Evolutionary conservation across 2,113 vertebrate species (phyloP).

Genomic region (Candoia aspera): DNA sequence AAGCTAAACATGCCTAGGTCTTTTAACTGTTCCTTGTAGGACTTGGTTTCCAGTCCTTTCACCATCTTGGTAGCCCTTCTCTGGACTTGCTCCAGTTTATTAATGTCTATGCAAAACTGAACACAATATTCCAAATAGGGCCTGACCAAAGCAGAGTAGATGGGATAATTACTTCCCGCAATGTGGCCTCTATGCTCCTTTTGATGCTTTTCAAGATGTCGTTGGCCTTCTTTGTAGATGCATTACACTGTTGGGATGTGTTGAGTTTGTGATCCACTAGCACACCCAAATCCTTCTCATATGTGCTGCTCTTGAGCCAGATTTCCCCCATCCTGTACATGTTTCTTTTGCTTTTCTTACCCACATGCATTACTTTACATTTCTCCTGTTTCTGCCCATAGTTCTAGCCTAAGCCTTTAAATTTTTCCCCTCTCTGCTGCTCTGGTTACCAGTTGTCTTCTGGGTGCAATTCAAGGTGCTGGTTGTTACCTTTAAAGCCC

Average conservation of each 20-base stretch:
- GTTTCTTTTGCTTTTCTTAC: not conserved
- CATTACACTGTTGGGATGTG: not conserved
- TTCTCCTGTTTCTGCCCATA: not conserved
- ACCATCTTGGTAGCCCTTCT: not conserved
- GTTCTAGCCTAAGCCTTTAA: not conserved
- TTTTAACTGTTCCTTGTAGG: not conserved
- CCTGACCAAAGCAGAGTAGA: too few relatives aligned
- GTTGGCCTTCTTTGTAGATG: not conserved
- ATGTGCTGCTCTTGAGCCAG: not conserved
- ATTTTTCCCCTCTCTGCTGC: not conserved
- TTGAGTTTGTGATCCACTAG: not conserved
- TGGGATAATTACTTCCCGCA: not conserved
- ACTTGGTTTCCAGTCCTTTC: not conserved
- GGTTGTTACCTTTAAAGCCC: too few relatives aligned
- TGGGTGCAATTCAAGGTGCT: too few relatives aligned
- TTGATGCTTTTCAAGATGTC: not conserved
- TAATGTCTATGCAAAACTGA: too few relatives aligned
- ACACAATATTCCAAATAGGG: too few relatives aligned
- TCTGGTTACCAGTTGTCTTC: too few relatives aligned
- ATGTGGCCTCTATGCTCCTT: not conserved
- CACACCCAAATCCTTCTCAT: not conserved
- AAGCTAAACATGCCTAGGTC: not conserved
- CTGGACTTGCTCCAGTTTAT: not conserved
- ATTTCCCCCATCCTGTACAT: not conserved
- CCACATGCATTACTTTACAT: not conserved